Conservation (phyloP, 2,888 invertebrate species). For the Temnothorax unifasciatus region DNA sequence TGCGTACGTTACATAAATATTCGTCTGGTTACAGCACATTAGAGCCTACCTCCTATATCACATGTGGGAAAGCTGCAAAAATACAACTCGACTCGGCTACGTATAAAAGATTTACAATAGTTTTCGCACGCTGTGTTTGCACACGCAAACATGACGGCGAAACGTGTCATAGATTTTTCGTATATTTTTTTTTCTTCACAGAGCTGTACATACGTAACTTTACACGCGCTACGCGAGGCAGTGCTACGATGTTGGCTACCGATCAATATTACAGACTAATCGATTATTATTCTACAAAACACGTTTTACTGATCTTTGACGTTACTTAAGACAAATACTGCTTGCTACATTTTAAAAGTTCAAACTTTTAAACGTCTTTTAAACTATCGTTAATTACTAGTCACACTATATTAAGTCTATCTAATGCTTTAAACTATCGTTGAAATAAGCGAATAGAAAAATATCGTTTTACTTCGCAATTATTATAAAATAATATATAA, state of each 20-base stretch:
- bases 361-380: conserved; percentile 7
- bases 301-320: neutral
- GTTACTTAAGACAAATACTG: conserved; percentile 54
- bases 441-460: conserved; percentile 61
- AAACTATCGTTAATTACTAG: conserved; percentile 14
- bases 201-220: conserved; percentile 49
- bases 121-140: conserved; percentile 53
- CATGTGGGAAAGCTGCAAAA: conserved; percentile 74
- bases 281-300: conserved; percentile 47
- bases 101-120: conserved; percentile 61
- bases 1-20: conserved; percentile 67
- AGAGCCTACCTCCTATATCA: conserved; percentile 74
- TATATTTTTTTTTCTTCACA: conserved; percentile 8
- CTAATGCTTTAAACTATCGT: neutral
- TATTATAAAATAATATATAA: conserved; percentile 23
- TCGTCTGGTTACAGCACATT: conserved; percentile 62
- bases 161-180: neutral
- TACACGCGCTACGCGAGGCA: conserved; percentile 57
- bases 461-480: conserved; percentile 45
- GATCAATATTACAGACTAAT: conserved; percentile 64
- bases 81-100: conserved; percentile 65
- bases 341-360: conserved; percentile 39
- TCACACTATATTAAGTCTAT: neutral
- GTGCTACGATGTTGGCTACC: conserved; percentile 52
- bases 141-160: conserved; percentile 43